Conservation (phyloP, 1,140 invertebrate species). For the Tetramorium parvispinum region DNA sequence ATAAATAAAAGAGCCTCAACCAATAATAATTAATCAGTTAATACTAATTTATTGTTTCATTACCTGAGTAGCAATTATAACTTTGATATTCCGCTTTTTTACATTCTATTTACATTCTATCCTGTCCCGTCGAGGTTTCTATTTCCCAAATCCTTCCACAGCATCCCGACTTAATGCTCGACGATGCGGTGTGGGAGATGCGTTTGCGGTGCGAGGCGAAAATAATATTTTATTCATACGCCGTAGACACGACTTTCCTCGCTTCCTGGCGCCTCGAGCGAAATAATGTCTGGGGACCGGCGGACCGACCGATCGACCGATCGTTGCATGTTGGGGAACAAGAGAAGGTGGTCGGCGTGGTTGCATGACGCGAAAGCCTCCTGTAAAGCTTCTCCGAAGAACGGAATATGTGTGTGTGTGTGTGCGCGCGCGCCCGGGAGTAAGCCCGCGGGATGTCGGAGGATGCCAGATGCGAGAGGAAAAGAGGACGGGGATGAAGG, state of each 20-base stretch:
- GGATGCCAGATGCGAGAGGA: background rate
- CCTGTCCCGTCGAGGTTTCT: no score
- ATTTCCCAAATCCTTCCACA: slow-evolving; percentile 23
- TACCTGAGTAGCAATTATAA: background rate
- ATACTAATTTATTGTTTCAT: background rate
- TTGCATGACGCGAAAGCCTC: slow-evolving; percentile 33
- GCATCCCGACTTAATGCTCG: background rate
- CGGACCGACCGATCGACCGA: slow-evolving; percentile 40
- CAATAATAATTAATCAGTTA: background rate
- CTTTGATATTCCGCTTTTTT: background rate
- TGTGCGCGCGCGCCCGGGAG: slow-evolving; percentile 20
- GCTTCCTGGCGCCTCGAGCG: slow-evolving; percentile 61
- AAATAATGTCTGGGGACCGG: slow-evolving; percentile 65
- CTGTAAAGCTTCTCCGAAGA: slow-evolving; percentile 54
- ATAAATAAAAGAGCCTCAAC: background rate
- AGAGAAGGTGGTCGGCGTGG: slow-evolving; percentile 25
- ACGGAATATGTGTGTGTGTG: background rate
- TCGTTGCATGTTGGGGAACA: slow-evolving; percentile 39
- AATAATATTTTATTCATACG: slow-evolving; percentile 77
- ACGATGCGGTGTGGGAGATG: background rate
- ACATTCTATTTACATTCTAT: background rate
- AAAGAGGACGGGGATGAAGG: slow-evolving; percentile 24
- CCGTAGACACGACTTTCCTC: slow-evolving; percentile 66
- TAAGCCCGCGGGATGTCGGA: slow-evolving; percentile 36
- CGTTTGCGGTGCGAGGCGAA: slow-evolving; percentile 60